phyloP scores from a whole-genome alignment of 2,888 invertebrate genomes.

The Sminthurides aquaticus region DNA sequence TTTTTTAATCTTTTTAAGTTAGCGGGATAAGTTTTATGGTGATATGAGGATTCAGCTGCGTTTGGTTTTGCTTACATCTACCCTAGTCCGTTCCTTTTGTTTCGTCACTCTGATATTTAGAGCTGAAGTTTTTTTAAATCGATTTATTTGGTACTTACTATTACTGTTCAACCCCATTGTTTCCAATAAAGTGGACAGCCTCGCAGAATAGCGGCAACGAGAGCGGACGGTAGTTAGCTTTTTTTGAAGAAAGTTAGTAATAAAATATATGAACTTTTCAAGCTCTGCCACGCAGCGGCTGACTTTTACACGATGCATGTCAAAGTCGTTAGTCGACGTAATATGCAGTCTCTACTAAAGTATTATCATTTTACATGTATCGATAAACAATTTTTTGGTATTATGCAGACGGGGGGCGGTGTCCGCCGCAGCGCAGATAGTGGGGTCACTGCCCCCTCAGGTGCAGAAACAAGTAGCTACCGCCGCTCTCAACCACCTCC shows the following conservation, averaged over 20 bases:
- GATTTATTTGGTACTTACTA: too few relatives aligned
- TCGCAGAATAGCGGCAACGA: conserved; percentile 2
- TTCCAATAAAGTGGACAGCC: neutral
- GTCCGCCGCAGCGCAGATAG: conserved; percentile 38
- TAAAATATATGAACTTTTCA: too few relatives aligned
- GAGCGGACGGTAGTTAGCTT: conserved; percentile 23
- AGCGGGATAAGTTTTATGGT: neutral
- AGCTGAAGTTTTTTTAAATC: conserved; percentile 3
- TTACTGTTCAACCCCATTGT: too few relatives aligned
- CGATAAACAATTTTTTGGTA: conserved; percentile 20
- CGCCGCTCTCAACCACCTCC: conserved; percentile 43
- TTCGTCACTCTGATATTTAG: neutral
- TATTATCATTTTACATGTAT: neutral
- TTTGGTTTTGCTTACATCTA: too few relatives aligned
- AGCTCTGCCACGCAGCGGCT: too few relatives aligned
- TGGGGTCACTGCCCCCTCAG: conserved; percentile 42
- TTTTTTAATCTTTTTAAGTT: neutral
- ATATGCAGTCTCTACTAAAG: too few relatives aligned
- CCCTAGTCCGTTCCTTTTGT: conserved; percentile 7
- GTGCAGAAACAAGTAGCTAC: conserved; percentile 43
- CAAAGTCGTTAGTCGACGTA: neutral
- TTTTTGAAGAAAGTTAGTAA: too few relatives aligned
- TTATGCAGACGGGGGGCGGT: conserved; percentile 42
- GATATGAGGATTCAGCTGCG: too few relatives aligned
- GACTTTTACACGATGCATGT: neutral